Evolutionary conservation across 2,888 invertebrate species (phyloP).

Genomic region (Oscheius onirici): DNA sequence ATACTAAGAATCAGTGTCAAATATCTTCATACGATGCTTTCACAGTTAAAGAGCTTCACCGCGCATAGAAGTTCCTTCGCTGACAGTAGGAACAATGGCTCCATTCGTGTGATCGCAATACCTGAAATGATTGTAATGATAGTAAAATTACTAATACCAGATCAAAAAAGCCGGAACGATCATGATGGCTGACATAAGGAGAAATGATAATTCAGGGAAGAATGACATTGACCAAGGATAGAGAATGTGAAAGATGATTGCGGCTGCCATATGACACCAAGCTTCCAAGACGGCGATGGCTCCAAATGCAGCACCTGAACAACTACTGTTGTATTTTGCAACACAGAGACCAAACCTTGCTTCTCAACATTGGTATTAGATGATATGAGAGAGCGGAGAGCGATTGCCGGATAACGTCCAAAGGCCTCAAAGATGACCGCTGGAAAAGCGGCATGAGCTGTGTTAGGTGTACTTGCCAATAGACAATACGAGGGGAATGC

Average conservation of each 20-base stretch:
- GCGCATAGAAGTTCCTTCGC: too few species aligned
- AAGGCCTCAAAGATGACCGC: slow-evolving; percentile 53
- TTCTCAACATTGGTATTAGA: slow-evolving; percentile 41
- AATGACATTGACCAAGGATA: slow-evolving; percentile 51
- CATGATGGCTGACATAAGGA: slow-evolving; percentile 47
- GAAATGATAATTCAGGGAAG: slow-evolving; percentile 53
- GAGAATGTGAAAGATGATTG: slow-evolving; percentile 48
- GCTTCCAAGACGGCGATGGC: slow-evolving; percentile 50
- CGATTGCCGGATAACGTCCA: slow-evolving; percentile 51
- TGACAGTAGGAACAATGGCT: too few species aligned
- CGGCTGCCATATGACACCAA: slow-evolving; percentile 44
- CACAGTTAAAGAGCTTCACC: too few species aligned
- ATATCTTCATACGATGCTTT: too few species aligned
- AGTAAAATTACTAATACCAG: slow-evolving; percentile 29
- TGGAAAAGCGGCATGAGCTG: too few species aligned
- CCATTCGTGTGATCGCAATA: neutral
- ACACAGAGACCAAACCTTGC: slow-evolving; percentile 31
- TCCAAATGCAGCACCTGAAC: slow-evolving; percentile 48
- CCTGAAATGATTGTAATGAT: neutral
- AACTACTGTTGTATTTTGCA: neutral
- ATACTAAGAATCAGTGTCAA: too few species aligned
- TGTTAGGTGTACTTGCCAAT: neutral
- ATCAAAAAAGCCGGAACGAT: slow-evolving; percentile 44
- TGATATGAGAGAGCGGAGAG: slow-evolving; percentile 48
- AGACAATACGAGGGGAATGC: slow-evolving; percentile 26